Base-by-base conservation (phyloP, 2,888 invertebrate genomes). In the Lypha dubia region DNA sequence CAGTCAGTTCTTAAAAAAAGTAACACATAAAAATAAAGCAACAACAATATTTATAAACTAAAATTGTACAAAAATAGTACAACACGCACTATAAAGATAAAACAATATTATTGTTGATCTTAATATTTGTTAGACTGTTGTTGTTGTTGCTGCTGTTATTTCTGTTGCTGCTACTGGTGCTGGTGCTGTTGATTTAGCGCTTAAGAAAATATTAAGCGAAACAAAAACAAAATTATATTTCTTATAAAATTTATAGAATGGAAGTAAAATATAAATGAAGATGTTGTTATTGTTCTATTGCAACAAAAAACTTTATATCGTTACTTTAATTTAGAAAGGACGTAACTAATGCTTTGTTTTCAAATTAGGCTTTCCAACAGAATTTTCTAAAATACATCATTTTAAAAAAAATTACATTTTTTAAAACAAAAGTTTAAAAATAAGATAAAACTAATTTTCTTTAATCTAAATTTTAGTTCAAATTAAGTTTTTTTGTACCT, bases 1-100 rank as follows among this genome's bases (percentile, higher is more conserved):
- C 60, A 46, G 46, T n/a, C 24, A 41, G 7, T 67, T 15, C 63
- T 28, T 60, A 49, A 41, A 41, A 17, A 63, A 20, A 53, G 17
- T 11, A 51, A 49, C 6, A n/a, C n/a, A n/a, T n/a, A 58, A 41
- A 44, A 17, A 38, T n/a, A n/a, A n/a, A 38, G 35, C 6, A 58
- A 56, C 44, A 17, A 38, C n/a, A n/a, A n/a, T n/a, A 67, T 67
- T 49, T 51, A 20, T 49, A 35, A 67, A 67, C 38, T 32, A 35
- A n/a, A 53, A 56, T 63, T 8, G 28, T 22, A 49, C 35, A 74
- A 41, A 51, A 63, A 74, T 62, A 53, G 38, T 74, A 20, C 28
- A 63, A 24, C 63, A 63, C 20, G 41, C 63, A 74, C 35, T 24
- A 70, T 17, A 22, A 11, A 35, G 38, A 11, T 38, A 38, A 49